phyloP scores from a whole-genome alignment of 2,113 vertebrate species.

The Corythaeola cristata region DNA sequence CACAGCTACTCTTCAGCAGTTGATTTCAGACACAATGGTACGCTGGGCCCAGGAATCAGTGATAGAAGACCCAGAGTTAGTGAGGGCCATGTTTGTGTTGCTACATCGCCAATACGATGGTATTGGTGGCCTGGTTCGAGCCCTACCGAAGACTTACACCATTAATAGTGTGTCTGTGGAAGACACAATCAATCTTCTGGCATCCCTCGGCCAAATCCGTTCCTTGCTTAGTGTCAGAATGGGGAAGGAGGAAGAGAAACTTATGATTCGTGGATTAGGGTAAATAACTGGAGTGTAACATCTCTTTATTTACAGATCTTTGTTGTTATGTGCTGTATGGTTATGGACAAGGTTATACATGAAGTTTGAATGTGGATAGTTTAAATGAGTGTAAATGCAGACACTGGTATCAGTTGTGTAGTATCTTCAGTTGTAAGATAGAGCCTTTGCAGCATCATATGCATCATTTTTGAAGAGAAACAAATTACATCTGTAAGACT shows the following conservation, averaged over 20 bases:
- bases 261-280: slow-evolving; percentile 97
- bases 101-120: slow-evolving; percentile 94
- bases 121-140: slow-evolving; percentile 89
- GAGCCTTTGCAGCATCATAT: not conserved
- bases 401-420: not conserved
- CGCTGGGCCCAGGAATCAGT: slow-evolving; percentile 96
- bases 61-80: slow-evolving; percentile 93
- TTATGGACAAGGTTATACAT: not conserved
- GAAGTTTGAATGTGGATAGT: not conserved
- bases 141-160: slow-evolving; percentile 94
- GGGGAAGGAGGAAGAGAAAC: slow-evolving; percentile 95
- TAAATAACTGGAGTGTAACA: slow-evolving; percentile 56
- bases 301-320: not conserved
- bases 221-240: slow-evolving; percentile 94
- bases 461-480: not conserved
- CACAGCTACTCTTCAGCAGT: slow-evolving; percentile 89
- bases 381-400: not conserved
- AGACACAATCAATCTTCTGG: slow-evolving; percentile 92
- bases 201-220: slow-evolving; percentile 93
- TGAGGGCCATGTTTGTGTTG: slow-evolving; percentile 94
- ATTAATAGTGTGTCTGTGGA: slow-evolving; percentile 94
- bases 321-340: not conserved
- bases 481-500: not conserved
- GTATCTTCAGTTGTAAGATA: not conserved
- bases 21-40: slow-evolving; percentile 96